Conservation (phyloP, 2,797 vertebrate genomes). For the Okamejei kenojei region DNA sequence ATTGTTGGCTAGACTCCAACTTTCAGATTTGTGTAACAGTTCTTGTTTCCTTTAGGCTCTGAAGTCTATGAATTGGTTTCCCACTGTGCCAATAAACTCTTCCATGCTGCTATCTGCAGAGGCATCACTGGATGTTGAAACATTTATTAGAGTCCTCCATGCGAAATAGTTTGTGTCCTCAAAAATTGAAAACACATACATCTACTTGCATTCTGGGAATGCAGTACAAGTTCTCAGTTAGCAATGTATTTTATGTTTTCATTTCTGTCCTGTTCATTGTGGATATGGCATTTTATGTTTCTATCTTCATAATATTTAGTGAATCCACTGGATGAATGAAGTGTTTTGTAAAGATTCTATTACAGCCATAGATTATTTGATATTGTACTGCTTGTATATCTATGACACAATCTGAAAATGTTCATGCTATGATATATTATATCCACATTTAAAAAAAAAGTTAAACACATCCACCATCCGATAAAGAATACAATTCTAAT, state of each 20-base stretch:
- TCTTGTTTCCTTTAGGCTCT: background rate
- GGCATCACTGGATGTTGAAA: constrained; percentile 26
- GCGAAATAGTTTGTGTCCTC: background rate
- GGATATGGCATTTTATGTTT: background rate
- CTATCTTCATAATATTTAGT: background rate
- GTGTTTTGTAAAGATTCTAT: background rate
- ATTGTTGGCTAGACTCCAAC: constrained; percentile 6
- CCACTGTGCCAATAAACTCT: background rate
- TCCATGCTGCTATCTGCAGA: constrained; percentile 8
- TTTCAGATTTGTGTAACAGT: constrained; percentile 23
- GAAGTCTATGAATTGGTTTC: constrained; percentile 9
- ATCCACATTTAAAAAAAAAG: too few relatives aligned
- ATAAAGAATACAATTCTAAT: background rate
- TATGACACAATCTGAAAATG: background rate
- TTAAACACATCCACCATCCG: background rate
- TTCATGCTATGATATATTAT: background rate
- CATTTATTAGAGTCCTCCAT: background rate
- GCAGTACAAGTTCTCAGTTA: background rate
- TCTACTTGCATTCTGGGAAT: background rate
- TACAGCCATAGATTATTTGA: background rate
- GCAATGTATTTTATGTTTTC: background rate
- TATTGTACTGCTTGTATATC: background rate
- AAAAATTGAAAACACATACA: background rate
- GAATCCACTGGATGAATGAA: background rate
- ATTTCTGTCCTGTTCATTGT: too few relatives aligned